These are phyloP conservation scores for Callithrix jacchus DNA, from an alignment of 2,113 vertebrate genomes.

Conservation along the genomic window DNA sequence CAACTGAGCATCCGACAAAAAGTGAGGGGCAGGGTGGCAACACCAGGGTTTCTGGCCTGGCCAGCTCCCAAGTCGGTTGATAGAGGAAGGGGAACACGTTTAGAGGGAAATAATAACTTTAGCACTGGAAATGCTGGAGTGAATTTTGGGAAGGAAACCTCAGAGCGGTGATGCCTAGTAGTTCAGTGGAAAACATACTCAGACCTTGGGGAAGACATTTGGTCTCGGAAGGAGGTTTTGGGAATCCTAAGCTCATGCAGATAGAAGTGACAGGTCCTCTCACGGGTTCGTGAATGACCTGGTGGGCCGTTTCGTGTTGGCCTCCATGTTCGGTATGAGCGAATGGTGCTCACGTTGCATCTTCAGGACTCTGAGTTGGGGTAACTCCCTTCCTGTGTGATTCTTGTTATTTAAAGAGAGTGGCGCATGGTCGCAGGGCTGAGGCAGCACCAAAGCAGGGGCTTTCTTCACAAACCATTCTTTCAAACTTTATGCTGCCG, in stretches of 20 bases:
- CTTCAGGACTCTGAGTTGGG: not conserved
- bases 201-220: not conserved
- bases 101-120: not conserved
- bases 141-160: not conserved
- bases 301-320: not conserved
- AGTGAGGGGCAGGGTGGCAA: not conserved
- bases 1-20: not conserved
- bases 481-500: not conserved
- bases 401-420: not conserved
- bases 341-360: not conserved
- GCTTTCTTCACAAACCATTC: not conserved
- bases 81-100: not conserved
- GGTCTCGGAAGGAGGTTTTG: not conserved
- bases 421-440: not conserved
- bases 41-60: not conserved
- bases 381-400: not conserved
- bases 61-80: not conserved
- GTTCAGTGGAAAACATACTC: not conserved
- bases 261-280: not conserved
- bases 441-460: not conserved
- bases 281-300: not conserved
- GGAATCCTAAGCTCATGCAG: not conserved
- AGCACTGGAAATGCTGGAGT: not conserved
- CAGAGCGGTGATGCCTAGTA: not conserved
- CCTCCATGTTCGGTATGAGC: not conserved